Evolutionary conservation across 2,113 vertebrate genomes (phyloP), one percentile per base, ranked within the genome.

Genomic region (Hemicordylus capensis): DNA sequence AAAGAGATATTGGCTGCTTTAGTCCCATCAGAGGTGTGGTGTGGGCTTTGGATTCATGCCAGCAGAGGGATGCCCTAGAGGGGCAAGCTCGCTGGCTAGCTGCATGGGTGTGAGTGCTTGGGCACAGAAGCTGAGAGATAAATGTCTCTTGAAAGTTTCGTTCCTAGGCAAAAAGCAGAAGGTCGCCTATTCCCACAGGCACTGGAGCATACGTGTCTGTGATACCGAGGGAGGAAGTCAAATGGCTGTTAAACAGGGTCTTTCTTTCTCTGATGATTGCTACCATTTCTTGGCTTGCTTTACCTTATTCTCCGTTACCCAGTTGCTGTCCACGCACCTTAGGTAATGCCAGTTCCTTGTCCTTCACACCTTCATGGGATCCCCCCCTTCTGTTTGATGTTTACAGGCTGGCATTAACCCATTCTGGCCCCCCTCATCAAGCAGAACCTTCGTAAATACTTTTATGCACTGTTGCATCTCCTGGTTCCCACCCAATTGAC

Each of bases 131-230:
- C 39, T 46, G 17, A 75, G 75, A 80, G 76, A 73, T 1, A 56
- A 76, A 88, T 72, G 81, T 83, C 86, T 79, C 79, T 66, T 82
- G 80, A 88, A 64, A 86, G 80, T 89, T 95, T 80, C 28, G 48
- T 91, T 86, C 84, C 84, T 48, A 87, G 88, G 90, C 85, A 86
- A 92, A 92, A 85, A 83, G 64, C 88, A 83, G 82, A 89, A 92
- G 86, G 89, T 90, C 88, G 37, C 0, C 28, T 74, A 74, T 89
- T 88, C 88, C 89, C 89, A 67, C 17, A n/a, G 72, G 72, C 48
- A 46, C 9, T 6, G 4, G 24, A 48, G 46, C 9, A 22, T 54
- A 46, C 7, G 12, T 6, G 28, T 54, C 37, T 66, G 46, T 11
- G 14, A 22, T 85, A 37, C 19, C 2, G 17, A 48, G 51, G 51